Evolutionary conservation across 2,113 vertebrate genomes (phyloP).

Genomic region (Thomomys bottae): DNA sequence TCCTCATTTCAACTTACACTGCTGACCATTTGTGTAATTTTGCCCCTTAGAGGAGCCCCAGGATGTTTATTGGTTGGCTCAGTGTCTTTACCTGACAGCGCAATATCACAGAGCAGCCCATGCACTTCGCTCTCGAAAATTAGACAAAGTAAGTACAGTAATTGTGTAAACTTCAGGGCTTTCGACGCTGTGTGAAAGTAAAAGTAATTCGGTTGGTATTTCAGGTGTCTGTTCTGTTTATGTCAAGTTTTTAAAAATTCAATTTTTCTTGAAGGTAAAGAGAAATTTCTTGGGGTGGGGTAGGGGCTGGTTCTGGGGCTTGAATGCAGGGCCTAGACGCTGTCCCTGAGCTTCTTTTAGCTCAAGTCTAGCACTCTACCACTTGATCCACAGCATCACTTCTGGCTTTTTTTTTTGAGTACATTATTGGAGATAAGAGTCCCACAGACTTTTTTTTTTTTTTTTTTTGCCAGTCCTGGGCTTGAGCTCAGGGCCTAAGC

Average conservation of each 20-base stretch:
- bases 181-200: neutral
- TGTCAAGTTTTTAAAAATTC: neutral
- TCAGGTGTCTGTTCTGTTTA: neutral
- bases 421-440: too few relatives aligned
- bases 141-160: constrained; percentile 92
- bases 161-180: neutral
- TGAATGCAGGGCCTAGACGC: too few relatives aligned
- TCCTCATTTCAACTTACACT: neutral
- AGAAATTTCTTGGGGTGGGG: neutral
- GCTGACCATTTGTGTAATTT: neutral
- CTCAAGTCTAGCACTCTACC: too few relatives aligned
- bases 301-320: too few relatives aligned
- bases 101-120: constrained; percentile 99
- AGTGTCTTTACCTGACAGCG: constrained; percentile 97
- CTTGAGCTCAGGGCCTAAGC: too few relatives aligned
- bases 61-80: constrained; percentile 98
- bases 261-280: neutral
- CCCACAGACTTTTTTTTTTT: too few relatives aligned
- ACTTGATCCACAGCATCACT: too few relatives aligned
- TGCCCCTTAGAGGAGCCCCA: constrained; percentile 93
- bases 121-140: constrained; percentile 94
- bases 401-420: too few relatives aligned
- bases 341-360: too few relatives aligned
- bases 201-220: neutral
- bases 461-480: too few relatives aligned